Base-by-base conservation (phyloP, 2,113 vertebrate genomes). In the Periophthalmodon schlosseri region DNA sequence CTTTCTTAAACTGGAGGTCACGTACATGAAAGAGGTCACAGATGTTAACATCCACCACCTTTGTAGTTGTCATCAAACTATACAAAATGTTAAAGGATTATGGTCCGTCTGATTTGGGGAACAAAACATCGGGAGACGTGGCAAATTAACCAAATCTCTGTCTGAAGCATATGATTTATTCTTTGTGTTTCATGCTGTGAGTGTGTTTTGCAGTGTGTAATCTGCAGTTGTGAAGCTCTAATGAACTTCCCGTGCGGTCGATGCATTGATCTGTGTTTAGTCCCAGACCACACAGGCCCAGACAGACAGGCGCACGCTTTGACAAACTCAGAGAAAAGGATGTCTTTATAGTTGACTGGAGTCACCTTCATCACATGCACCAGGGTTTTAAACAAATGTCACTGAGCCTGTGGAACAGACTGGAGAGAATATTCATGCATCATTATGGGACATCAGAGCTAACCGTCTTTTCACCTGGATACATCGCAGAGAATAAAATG, bases 231-330 rank as follows among this genome's bases (percentile, higher is more conserved):
- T 74, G 75, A 73, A 77, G 79, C 58, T 73, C 36, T 80, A 83
- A 91, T 86, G 80, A 84, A 84, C 75, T 74, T 66, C 28, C 34
- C 78, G 61, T 66, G 73, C 80, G 65, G 70, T 66, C 16, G 49
- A 73, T 57, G 36, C 70, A 87, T 85, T 67, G 89, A 90, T 88
- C 67, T 46, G 68, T 67, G 49, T 36, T 74, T 66, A 74, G 78
- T 68, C 72, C 77, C 70, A 49, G 61, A 77, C 57, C 63, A 7
- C 75, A 33, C 9, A 47, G 77, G 52, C 79, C 64, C 46, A 78
- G 68, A 71, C 77, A 68, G 47, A 56, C 76, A 64, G 74, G 2
- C 16, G 44, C 49, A 68, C 24, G 24, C n/a, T 52, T 52, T 39
- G 54, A 76, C 49, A 71, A 75, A 75, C 66, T 74, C 56, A 68